A percentile compares a stretch with the other conserved stretches of the same genome.
Conservation (phyloP, 2,888 invertebrate genomes). For the Isoperla grammatica region DNA sequence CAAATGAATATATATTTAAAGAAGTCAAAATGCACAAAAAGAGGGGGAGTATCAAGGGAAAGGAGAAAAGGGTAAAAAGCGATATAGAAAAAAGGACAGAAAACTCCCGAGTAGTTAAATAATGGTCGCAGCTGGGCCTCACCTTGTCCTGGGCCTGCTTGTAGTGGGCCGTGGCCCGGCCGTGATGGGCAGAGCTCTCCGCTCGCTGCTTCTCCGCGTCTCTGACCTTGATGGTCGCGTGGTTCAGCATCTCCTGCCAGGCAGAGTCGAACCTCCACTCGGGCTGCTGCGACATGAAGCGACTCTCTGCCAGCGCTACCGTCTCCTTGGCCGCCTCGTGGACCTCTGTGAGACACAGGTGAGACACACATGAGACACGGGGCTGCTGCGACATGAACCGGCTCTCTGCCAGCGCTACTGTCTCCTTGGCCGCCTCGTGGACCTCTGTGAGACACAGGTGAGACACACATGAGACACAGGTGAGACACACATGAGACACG, state of each 20-base stretch:
- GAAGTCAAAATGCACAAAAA: no score
- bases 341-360: constrained; percentile 16
- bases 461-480: no score
- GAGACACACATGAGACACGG: constrained; percentile 13
- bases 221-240: constrained; percentile 67
- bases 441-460: no score
- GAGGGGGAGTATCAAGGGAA: no score
- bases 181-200: constrained; percentile 53
- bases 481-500: no score
- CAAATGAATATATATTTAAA: no score
- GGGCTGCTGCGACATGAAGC: constrained; percentile 65
- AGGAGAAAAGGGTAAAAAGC: no score
- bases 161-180: constrained; percentile 9
- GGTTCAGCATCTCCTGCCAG: constrained; percentile 95
- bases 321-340: constrained; percentile 32
- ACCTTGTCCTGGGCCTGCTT: constrained; percentile 14
- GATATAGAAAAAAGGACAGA: no score
- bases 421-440: constrained; percentile 30
- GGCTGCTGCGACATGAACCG: constrained; percentile 66
- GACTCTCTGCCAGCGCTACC: constrained; percentile 82
- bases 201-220: constrained; percentile 89
- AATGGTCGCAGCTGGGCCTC: no score
- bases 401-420: constrained; percentile 80
- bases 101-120: no score
- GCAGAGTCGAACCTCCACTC: constrained; percentile 82